These are phyloP conservation scores for Temnothorax longispinosus DNA, from an alignment of 1,140 invertebrate species.

Conservation along the genomic window DNA sequence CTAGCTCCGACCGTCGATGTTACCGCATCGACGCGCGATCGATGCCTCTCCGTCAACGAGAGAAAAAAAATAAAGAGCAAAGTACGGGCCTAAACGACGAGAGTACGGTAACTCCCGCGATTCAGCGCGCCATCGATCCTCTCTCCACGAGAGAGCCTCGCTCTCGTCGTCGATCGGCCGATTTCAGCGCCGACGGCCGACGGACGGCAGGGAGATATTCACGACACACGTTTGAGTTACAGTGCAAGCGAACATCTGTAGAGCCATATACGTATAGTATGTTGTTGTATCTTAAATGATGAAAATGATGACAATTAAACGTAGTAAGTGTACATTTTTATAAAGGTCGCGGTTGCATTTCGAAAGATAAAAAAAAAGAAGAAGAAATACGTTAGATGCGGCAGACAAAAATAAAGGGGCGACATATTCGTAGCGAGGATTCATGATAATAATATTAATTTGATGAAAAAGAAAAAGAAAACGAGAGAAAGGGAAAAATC, in stretches of 20 bases:
- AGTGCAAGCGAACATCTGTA: conserved; percentile 87
- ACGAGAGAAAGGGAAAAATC: conserved; percentile 54
- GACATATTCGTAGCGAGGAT: conserved; percentile 73
- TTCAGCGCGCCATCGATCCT: conserved; percentile 51
- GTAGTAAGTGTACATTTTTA: conserved; percentile 82
- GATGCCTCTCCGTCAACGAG: conserved; percentile 69
- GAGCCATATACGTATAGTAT: conserved; percentile 86
- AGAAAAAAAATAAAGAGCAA: conserved; percentile 44
- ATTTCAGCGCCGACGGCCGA: conserved; percentile 51
- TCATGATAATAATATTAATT: conserved; percentile 74
- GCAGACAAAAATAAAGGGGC: conserved; percentile 62
- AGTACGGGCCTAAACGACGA: conserved; percentile 65
- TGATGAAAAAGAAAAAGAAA: conserved; percentile 62
- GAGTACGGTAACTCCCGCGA: conserved; percentile 47
- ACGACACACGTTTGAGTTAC: conserved; percentile 86
- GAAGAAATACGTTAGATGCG: conserved; percentile 55
- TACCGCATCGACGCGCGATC: not conserved
- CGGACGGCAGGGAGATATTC: conserved; percentile 68
- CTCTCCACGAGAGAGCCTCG: conserved; percentile 27
- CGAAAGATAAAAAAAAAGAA: conserved; percentile 62
- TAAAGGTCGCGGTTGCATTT: conserved; percentile 78
- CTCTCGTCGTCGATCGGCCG: conserved; percentile 48
- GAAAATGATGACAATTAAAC: conserved; percentile 76
- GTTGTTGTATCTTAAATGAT: conserved; percentile 85
- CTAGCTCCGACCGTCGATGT: not conserved